These are phyloP conservation scores for Coregonus ussuriensis DNA, from an alignment of 2,797 vertebrate genomes.

Conservation along the genomic window DNA sequence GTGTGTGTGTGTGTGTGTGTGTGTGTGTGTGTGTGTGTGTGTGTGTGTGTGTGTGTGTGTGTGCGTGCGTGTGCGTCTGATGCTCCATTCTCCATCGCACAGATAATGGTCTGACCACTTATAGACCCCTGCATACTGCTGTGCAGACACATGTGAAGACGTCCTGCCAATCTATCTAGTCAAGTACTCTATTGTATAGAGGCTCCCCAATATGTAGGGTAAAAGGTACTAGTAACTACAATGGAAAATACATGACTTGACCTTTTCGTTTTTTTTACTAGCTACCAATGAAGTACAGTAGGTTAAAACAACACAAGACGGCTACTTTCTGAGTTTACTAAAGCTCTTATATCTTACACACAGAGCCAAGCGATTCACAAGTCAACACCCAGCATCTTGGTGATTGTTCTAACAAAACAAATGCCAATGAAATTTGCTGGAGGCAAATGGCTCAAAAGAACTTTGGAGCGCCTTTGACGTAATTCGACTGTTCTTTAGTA, in stretches of 20 bases:
- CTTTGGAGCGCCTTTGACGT: background rate
- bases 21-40: conserved; percentile 9
- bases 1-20: conserved; percentile 3
- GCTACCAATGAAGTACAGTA: background rate
- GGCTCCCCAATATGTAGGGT: background rate
- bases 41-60: background rate
- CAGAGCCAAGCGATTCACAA: background rate
- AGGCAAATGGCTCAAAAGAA: background rate
- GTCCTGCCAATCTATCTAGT: background rate
- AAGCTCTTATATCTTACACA: background rate
- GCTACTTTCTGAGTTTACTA: background rate
- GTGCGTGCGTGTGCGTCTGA: background rate
- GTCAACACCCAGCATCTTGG: background rate
- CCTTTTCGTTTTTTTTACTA: background rate
- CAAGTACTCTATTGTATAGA: background rate
- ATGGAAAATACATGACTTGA: background rate
- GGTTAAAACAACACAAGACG: background rate
- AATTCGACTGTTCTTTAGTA: background rate
- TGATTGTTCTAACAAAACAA: background rate
- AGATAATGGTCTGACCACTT: conserved; percentile 60
- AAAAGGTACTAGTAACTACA: background rate
- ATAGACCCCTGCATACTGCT: conserved; percentile 26
- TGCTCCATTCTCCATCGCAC: conserved; percentile 49
- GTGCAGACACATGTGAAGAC: background rate
- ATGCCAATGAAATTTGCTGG: background rate